Evolutionary conservation across 2,113 vertebrate species (phyloP).

Genomic region (Brachirus orientalis): DNA sequence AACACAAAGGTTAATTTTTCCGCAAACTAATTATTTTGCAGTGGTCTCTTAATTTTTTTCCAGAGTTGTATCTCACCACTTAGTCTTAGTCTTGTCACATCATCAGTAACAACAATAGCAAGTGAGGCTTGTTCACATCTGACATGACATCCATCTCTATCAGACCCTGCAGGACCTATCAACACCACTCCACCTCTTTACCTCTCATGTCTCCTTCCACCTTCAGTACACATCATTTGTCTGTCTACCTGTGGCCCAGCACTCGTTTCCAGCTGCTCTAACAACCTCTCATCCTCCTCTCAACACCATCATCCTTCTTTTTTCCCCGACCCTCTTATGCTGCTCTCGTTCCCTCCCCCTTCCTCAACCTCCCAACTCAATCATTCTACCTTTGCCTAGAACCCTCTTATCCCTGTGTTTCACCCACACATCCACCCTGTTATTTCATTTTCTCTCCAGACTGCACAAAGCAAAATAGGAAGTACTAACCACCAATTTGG

Average conservation of each 20-base stretch:
- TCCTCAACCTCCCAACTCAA: slow-evolving; percentile 56
- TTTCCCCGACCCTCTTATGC: slow-evolving; percentile 28
- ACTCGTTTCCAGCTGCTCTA: slow-evolving; percentile 57
- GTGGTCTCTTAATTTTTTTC: no score
- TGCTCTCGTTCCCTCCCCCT: slow-evolving; percentile 38
- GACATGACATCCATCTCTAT: slow-evolving; percentile 64
- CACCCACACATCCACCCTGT: slow-evolving; percentile 54
- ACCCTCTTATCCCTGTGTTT: slow-evolving; percentile 57
- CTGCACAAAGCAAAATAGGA: slow-evolving; percentile 34
- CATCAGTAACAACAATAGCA: slow-evolving; percentile 49
- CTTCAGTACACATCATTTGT: slow-evolving; percentile 63
- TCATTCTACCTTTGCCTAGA: slow-evolving; percentile 64
- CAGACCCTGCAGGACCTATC: slow-evolving; percentile 59
- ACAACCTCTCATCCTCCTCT: slow-evolving; percentile 73
- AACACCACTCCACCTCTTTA: slow-evolving; percentile 51
- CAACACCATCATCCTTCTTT: slow-evolving; percentile 58
- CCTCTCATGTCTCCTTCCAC: slow-evolving; percentile 60
- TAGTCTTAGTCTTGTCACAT: slow-evolving; percentile 27
- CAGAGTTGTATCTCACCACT: slow-evolving; percentile 7
- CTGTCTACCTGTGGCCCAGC: slow-evolving; percentile 66
- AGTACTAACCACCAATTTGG: slow-evolving; percentile 66
- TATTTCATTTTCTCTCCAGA: slow-evolving; percentile 52
- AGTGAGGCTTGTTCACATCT: slow-evolving; percentile 37
- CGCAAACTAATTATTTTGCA: no score
- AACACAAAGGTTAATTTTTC: no score